Evolutionary conservation across 2,113 vertebrate genomes (phyloP).

Genomic region (Ptilorrhoa leucosticta): DNA sequence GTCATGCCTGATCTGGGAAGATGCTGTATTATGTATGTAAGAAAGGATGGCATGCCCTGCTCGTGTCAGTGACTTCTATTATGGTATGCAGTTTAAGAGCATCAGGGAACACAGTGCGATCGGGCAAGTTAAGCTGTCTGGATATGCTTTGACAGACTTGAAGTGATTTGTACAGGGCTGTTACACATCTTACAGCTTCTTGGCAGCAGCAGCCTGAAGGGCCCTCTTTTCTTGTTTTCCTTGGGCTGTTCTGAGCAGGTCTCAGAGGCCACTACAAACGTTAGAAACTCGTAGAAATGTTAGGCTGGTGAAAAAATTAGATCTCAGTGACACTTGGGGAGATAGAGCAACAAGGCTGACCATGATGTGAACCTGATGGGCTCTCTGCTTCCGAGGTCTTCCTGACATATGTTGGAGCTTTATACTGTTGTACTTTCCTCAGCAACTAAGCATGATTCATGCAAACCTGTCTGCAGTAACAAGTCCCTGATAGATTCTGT

Average conservation of each 20-base stretch:
- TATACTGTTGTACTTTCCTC: background rate
- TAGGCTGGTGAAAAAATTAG: background rate
- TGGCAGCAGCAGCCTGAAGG: background rate
- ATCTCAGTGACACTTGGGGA: background rate
- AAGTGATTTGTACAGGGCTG: background rate
- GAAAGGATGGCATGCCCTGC: background rate
- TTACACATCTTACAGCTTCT: background rate
- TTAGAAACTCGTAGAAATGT: background rate
- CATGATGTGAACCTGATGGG: background rate
- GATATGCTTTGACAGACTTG: background rate
- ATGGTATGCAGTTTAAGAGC: background rate
- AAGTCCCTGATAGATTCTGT: background rate
- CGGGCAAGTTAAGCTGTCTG: background rate
- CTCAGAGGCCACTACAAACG: background rate
- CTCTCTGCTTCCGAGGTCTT: background rate
- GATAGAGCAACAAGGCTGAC: background rate
- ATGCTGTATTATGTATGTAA: fast-evolving
- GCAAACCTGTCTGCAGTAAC: background rate
- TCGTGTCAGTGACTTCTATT: background rate
- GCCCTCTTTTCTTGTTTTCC: background rate
- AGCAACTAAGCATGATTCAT: background rate
- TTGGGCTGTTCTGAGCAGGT: background rate
- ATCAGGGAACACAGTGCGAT: background rate
- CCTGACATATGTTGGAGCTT: background rate
- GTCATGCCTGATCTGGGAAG: background rate